These are phyloP conservation scores for Chelon auratus DNA, from an alignment of 2,797 vertebrate species.

Conservation along the genomic window DNA sequence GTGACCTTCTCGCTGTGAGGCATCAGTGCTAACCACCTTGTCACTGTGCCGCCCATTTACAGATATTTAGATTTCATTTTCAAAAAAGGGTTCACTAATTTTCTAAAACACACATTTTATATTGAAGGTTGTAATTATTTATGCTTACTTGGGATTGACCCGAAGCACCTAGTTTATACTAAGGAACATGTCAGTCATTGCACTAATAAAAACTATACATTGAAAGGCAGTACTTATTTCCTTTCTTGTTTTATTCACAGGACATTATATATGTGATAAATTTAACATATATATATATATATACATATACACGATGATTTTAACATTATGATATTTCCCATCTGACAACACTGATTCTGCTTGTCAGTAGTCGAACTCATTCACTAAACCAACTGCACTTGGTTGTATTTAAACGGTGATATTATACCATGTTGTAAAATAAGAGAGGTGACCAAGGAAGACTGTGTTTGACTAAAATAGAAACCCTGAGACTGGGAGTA, in stretches of 20 bases:
- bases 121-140: not conserved
- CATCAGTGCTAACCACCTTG: no score
- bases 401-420: slow-evolving; percentile 20
- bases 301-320: no score
- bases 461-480: slow-evolving; percentile 24
- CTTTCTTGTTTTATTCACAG: no score
- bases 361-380: slow-evolving; percentile 4
- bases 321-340: no score
- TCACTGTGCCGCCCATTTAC: no score
- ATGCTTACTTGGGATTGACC: not conserved
- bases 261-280: not conserved
- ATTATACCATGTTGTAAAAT: slow-evolving; percentile 18
- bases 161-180: not conserved
- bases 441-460: slow-evolving; percentile 10
- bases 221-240: no score
- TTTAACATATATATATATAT: not conserved
- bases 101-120: not conserved
- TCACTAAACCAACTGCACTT: no score
- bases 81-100: not conserved
- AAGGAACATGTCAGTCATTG: no score
- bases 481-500: slow-evolving; percentile 17
- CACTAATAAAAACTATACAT: no score
- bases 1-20: no score
- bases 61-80: not conserved
- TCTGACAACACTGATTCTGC: slow-evolving; percentile 7